Evolutionary conservation across 30 jellyfish, hydroid and myxozoan genomes (phyloP), one percentile per base, ranked within the genome.

Genomic region (Aurelia aurita complex sp. Pacific): DNA sequence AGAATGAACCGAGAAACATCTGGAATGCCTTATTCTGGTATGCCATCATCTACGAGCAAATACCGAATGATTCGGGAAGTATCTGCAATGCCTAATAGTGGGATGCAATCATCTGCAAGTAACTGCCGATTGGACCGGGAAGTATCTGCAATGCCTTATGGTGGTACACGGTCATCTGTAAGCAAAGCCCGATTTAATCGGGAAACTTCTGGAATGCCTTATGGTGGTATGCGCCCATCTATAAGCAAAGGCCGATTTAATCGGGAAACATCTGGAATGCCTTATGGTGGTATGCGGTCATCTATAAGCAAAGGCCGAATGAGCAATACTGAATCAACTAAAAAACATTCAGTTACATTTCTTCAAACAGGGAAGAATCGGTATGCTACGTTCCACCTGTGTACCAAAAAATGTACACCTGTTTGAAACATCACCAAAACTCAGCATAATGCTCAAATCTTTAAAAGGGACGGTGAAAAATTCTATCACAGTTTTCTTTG

Each of bases 271-370:
- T 5, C 90, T 4, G 68, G 78, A 32, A 33, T 63, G 29, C 43
- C 15, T 64, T 13, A 8, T 60, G 36, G 75, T 59, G 43, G 23
- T 54, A 61, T 40, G 2, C 38, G 16, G 70, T 43, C 29, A 46
- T 10, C 69, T 15, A 5, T 55, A 73, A 75, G 23, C 17, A 77
- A 23, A 77, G 12, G 8, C 4, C 77, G 87, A 76, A 34, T 46
- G 76, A 13, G 7, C 17, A 46, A 46, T 7, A 46, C 57, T 46
- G 57, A 46, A 46, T 7, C 57, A 4, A 6, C 15, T 7, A 14
- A 14, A 46, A 46, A 46, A 9, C 57, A 2, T 46, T 46, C 57
- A 46, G 57, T 46, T 46, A 9, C 14, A 46, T 46, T 46, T 46
- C 13, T 9, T 46, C 15, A 46, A 1, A 0, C 57, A 46, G 57